These are phyloP conservation scores for Lordiphosa stackelbergi DNA, from an alignment of 1,140 invertebrate genomes.

Conservation along the genomic window DNA sequence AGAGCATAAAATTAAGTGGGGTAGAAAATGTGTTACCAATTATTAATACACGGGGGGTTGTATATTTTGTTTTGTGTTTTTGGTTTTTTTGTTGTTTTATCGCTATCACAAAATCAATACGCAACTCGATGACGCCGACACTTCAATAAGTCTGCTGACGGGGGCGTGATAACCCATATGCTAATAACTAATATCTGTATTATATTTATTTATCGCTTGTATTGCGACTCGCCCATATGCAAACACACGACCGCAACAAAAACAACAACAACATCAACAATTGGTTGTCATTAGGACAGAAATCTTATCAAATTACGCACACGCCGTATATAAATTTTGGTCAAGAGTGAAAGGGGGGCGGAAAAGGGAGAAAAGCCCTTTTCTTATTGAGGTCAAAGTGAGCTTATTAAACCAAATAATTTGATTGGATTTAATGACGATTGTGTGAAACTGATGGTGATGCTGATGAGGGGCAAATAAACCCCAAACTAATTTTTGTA, in stretches of 20 bases:
- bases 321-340: conserved; percentile 37
- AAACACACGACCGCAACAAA: conserved; percentile 44
- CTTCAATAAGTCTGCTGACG: conserved; percentile 24
- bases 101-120: conserved; percentile 70
- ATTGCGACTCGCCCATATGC: conserved; percentile 47
- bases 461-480: conserved; percentile 37
- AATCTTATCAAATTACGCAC: conserved; percentile 72
- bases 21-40: conserved; percentile 64
- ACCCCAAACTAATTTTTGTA: conserved; percentile 16
- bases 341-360: neutral
- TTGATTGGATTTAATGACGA: conserved; percentile 55
- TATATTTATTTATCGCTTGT: conserved; percentile 73
- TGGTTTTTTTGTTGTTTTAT: conserved; percentile 10
- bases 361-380: neutral
- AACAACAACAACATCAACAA: conserved; percentile 24
- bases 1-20: conserved; percentile 31
- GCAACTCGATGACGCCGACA: conserved; percentile 56
- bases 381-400: conserved; percentile 48
- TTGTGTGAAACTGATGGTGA: conserved; percentile 24
- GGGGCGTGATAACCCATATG: conserved; percentile 58
- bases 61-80: conserved; percentile 23
- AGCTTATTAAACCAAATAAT: conserved; percentile 63
- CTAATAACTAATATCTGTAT: conserved; percentile 72
- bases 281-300: conserved; percentile 47
- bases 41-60: conserved; percentile 38